A percentile compares a stretch with the other conserved stretches of the same genome.
Evolutionary conservation across 2,888 invertebrate genomes (phyloP).

Genomic region (Ophonus ardosiacus): DNA sequence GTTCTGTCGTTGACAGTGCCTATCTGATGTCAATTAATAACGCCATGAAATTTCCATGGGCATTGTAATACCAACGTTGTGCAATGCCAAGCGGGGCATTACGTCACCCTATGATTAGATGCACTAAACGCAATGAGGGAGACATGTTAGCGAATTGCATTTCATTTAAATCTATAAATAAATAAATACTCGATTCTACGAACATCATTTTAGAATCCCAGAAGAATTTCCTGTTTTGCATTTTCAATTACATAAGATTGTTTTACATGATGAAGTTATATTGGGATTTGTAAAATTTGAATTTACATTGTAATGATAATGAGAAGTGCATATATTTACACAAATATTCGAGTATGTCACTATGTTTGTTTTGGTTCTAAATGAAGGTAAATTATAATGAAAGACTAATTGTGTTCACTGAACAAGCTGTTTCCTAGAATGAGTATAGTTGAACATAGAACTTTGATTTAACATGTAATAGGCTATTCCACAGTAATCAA

Average conservation of each 20-base stretch:
- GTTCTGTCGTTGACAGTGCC: constrained; percentile 26
- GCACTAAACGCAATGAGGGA: neutral
- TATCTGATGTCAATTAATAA: constrained; percentile 52
- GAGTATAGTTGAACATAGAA: no score
- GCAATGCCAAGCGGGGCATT: neutral
- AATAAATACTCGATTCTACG: neutral
- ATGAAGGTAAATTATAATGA: no score
- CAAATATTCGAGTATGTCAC: no score
- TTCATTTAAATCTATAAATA: constrained; percentile 6
- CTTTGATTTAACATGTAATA: no score
- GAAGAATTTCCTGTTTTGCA: constrained; percentile 7
- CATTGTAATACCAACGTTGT: neutral
- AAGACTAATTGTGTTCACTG: no score
- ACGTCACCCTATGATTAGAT: constrained; percentile 13
- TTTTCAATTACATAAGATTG: neutral
- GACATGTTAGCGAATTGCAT: constrained; percentile 12
- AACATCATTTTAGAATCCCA: neutral
- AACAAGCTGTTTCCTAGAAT: no score
- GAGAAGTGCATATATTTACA: no score
- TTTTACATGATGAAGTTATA: neutral
- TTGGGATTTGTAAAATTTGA: neutral
- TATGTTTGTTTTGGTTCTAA: no score
- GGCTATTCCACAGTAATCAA: no score
- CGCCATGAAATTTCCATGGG: constrained; percentile 22
- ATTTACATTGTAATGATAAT: neutral